Base-by-base conservation (phyloP, 1,140 invertebrate genomes). In the Steinernema khuongi region DNA sequence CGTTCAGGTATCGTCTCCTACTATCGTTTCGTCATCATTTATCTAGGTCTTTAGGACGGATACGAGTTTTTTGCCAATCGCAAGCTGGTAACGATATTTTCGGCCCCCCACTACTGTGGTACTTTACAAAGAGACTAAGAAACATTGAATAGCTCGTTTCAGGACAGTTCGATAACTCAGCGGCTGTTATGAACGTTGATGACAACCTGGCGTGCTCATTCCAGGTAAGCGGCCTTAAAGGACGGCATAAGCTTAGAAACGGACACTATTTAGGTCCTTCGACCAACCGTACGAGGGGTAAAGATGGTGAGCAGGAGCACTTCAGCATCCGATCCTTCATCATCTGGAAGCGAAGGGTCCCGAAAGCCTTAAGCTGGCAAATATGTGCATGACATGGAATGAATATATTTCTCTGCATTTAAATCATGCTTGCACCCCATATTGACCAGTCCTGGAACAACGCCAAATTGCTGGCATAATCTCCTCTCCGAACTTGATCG, bases 51-150 rank as follows among this genome's bases (percentile, higher is more conserved):
- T 11, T 94, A 96, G 87, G 94, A 97, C 87, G 94, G 94, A 4
- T 97, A 97, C 86, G 94, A 97, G 87, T 97, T 97, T 87, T 97
- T 97, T 87, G 94, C 94, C 4, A 97, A 97, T 87, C 89, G 94
- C 4, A 89, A 91, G 79, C 82, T 91, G 73, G 90, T 91, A 1
- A 91, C 91, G 1, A 83, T 91, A 31, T 91, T 91, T 85, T 93
- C 91, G 1, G 92, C 91, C 32, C 91, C 91, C 18, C 93, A 93
- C 81, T 93, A 94, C 85, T 60, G 50, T 26, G 50, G 50, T 60
- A 22, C 4, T 14, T 60, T 17, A 11, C n/a, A 11, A 11, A n/a
- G 36, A 41, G 4, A n/a, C 26, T 60, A 14, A n/a, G 11, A 4
- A 60, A 14, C 11, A 4, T 2, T 60, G 4, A 14, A 60, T 4